These are phyloP conservation scores for Seriola rivoliana DNA, from an alignment of 2,113 vertebrate genomes.

Conservation along the genomic window DNA sequence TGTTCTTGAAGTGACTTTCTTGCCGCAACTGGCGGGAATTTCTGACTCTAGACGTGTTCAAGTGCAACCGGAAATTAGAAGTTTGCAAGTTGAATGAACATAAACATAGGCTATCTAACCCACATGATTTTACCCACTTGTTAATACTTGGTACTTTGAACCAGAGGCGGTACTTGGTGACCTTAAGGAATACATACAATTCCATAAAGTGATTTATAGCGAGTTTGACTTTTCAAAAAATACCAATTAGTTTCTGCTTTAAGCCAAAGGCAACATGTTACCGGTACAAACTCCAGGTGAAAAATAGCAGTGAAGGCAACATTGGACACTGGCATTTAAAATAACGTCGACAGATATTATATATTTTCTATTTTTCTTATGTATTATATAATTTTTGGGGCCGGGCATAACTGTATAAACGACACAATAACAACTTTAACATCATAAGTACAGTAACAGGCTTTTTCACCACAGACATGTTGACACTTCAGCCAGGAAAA, in stretches of 20 bases:
- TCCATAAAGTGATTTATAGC: neutral
- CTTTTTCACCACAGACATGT: too few relatives aligned
- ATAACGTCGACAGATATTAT: too few relatives aligned
- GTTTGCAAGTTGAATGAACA: neutral
- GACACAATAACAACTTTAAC: too few relatives aligned
- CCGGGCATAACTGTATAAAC: too few relatives aligned
- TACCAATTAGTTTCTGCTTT: neutral
- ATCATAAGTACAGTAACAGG: too few relatives aligned
- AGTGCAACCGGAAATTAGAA: neutral
- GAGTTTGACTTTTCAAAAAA: neutral
- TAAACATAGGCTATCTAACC: neutral
- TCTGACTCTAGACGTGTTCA: constrained; percentile 1
- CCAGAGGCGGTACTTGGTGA: too few relatives aligned
- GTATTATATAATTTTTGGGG: too few relatives aligned
- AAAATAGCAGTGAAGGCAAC: constrained; percentile 10
- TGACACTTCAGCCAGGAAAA: too few relatives aligned
- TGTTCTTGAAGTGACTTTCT: rapidly evolving
- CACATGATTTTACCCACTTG: neutral
- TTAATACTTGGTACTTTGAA: neutral
- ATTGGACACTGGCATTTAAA: neutral
- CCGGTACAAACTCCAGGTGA: neutral
- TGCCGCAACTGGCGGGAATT: constrained; percentile 49
- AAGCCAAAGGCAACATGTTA: neutral
- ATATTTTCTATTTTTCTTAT: too few relatives aligned
- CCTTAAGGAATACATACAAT: rapidly evolving